phyloP scores from a whole-genome alignment of 1,140 invertebrate genomes.

The Anoplolepis gracilipes region DNA sequence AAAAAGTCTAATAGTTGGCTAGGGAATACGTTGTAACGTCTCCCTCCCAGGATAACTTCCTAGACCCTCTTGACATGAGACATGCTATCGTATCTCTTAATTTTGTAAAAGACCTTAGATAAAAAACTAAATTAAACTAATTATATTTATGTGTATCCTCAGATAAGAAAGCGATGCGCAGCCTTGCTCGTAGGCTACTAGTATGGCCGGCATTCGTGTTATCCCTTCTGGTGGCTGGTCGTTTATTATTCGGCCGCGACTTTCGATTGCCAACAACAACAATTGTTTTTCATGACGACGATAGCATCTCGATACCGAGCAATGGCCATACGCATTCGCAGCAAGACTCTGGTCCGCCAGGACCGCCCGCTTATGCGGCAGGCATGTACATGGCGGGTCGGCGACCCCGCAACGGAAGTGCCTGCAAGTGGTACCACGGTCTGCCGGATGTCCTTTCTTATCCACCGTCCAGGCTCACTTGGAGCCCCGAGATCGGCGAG shows the following conservation, averaged over 20 bases:
- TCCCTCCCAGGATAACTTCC: too few species aligned
- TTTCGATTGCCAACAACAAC: constrained; percentile 72
- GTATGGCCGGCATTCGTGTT: constrained; percentile 66
- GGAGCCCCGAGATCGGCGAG: constrained; percentile 87
- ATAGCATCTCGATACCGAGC: constrained; percentile 57
- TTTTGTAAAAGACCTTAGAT: too few species aligned
- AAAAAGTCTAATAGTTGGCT: too few species aligned
- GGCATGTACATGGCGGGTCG: constrained; percentile 86
- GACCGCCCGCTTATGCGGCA: constrained; percentile 75
- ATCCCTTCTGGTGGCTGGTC: constrained; percentile 70
- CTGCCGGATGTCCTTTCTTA: constrained; percentile 87
- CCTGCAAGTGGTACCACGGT: constrained; percentile 89
- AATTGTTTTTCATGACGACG: constrained; percentile 74
- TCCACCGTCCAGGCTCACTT: constrained; percentile 80
- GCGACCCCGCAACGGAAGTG: constrained; percentile 86
- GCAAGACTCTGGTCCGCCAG: constrained; percentile 30
- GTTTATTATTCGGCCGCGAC: constrained; percentile 72
- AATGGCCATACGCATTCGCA: constrained; percentile 1
- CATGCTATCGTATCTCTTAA: too few species aligned
- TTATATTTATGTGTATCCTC: neutral
- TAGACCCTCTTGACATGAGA: too few species aligned
- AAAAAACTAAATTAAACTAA: neutral
- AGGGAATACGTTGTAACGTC: too few species aligned
- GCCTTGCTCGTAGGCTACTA: constrained; percentile 69
- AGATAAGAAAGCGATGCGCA: constrained; percentile 59